Base-by-base conservation (phyloP, 2,113 vertebrate species). In the Zonotrichia leucophrys region DNA sequence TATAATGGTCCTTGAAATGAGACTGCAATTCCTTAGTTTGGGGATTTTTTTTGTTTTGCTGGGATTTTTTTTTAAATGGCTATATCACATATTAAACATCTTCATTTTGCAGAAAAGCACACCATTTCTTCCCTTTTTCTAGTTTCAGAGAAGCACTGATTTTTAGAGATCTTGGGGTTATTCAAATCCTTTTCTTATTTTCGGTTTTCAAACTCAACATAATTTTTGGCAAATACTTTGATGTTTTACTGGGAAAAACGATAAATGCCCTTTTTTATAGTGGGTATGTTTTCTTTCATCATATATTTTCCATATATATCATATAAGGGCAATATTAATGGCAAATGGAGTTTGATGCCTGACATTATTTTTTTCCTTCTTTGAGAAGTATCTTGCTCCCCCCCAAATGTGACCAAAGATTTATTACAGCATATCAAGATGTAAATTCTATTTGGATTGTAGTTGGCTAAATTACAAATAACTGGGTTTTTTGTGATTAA, bases 401-500 rank as follows among this genome's bases (percentile, higher is more conserved):
- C 3, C 5, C 1, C 1, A 33, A 62, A 23, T 1, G 1, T 74
- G n/a, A 56, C 50, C 14, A n/a, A 37, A 56, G 5, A 69, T 83
- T 60, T 80, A 46, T 72, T 84, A 9, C 4, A 42, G 4, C 6
- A 74, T 46, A 27, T 31, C 14, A 42, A 49, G 28, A 28, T 62
- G 20, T 23, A 80, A 68, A 68, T 83, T 68, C 25, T 92, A 2
- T 39, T 82, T 90, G 50, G 15, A 41, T 42, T 72, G 30, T 31
- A 50, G 19, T 37, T 86, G 53, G 47, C 37, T 79, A 79, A 88
- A 63, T 83, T 23, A 67, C 4, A 10, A 20, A 50, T 46, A 62
- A 2, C 9, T 52, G 8, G 0, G 1, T 0, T 0, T 72, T 63
- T 81, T 73, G 21, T 75, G 25, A 41, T 62, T 56, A 46, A 76